phyloP scores from a whole-genome alignment of 2,113 vertebrate genomes.

The Alethe diademata region DNA sequence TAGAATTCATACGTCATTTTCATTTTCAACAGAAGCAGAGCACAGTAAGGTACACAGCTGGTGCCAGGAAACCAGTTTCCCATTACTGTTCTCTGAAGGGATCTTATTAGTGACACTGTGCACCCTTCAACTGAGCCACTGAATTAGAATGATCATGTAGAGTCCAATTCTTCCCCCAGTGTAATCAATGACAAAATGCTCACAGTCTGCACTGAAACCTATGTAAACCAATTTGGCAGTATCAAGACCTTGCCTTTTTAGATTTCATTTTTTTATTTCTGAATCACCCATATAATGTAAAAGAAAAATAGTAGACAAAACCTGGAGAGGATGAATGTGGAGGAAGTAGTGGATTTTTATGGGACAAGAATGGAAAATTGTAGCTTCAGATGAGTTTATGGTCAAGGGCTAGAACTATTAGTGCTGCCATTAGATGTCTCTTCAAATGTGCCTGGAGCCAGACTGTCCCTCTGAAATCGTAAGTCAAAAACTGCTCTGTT shows the following conservation, averaged over 20 bases:
- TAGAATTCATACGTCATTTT: slow-evolving; percentile 24
- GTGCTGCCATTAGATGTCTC: background rate
- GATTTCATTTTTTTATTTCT: background rate
- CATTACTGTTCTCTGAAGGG: background rate
- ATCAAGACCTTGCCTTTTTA: background rate
- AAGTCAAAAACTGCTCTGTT: background rate
- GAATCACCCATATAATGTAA: background rate
- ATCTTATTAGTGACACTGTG: background rate
- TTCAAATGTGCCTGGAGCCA: background rate
- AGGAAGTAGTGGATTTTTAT: background rate
- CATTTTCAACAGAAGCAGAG: background rate
- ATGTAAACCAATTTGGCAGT: background rate
- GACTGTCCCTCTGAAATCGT: background rate
- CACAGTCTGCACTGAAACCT: background rate
- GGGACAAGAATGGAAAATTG: background rate
- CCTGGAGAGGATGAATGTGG: background rate
- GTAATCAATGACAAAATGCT: background rate
- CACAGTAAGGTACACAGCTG: background rate
- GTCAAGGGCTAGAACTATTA: background rate
- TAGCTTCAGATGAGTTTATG: background rate
- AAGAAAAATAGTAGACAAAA: background rate
- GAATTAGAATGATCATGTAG: background rate
- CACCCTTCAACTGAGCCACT: background rate
- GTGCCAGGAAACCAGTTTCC: background rate
- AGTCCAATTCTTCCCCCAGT: background rate